A percentile compares a stretch with the other conserved stretches of the same genome.
Conservation (phyloP, 2,113 vertebrate genomes). For the Polypterus bichir region DNA sequence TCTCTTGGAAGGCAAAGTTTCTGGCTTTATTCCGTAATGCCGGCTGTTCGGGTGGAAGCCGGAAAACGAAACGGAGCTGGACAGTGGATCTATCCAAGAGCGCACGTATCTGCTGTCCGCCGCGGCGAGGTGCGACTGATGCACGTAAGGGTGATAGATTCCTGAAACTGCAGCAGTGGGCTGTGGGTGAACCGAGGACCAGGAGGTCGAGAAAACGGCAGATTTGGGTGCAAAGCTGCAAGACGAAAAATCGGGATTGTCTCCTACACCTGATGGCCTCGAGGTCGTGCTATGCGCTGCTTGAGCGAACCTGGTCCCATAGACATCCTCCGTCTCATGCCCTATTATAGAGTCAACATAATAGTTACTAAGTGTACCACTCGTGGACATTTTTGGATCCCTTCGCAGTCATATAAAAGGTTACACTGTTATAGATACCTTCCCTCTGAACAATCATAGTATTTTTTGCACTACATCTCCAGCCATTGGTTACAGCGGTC, state of each 20-base stretch:
- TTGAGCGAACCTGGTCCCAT: constrained; percentile 76
- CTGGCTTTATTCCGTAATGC: constrained; percentile 74
- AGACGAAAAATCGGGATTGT: constrained; percentile 78
- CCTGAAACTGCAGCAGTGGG: constrained; percentile 66
- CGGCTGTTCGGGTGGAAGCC: constrained; percentile 66
- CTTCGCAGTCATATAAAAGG: constrained; percentile 83
- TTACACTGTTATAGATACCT: constrained; percentile 85
- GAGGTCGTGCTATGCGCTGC: constrained; percentile 67
- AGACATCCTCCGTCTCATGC: constrained; percentile 84
- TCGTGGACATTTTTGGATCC: constrained; percentile 88
- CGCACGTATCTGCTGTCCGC: constrained; percentile 82
- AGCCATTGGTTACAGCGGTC: constrained; percentile 94
- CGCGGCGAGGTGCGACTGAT: constrained; percentile 71
- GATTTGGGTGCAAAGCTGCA: constrained; percentile 94
- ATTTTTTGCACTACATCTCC: constrained; percentile 89
- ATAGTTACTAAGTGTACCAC: constrained; percentile 89
- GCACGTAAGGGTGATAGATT: constrained; percentile 85
- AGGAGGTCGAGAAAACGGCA: constrained; percentile 78
- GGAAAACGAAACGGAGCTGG: constrained; percentile 56
- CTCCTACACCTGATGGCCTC: constrained; percentile 80
- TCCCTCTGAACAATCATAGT: constrained; percentile 90
- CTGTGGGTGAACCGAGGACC: constrained; percentile 79
- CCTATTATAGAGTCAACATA: constrained; percentile 94
- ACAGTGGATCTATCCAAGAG: constrained; percentile 86
- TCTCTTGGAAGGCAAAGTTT: constrained; percentile 59